phyloP scores from a whole-genome alignment of 2,888 invertebrate genomes.

The Taenaris catops region DNA sequence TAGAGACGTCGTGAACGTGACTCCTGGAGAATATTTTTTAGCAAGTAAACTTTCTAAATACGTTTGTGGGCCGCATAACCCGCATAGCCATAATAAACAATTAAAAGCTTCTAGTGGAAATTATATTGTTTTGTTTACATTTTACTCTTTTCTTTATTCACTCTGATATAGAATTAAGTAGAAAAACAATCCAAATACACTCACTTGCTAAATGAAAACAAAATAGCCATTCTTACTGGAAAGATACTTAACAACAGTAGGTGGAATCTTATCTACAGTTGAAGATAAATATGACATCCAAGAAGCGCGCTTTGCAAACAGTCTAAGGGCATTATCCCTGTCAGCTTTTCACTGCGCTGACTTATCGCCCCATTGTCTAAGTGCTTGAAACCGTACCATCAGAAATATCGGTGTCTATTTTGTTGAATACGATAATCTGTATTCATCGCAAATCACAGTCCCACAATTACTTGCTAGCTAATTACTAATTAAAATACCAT shows the following conservation, averaged over 20 bases:
- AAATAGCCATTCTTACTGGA: no score
- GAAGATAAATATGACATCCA: constrained; percentile 11
- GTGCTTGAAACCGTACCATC: constrained; percentile 17
- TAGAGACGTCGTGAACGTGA: constrained; percentile 22
- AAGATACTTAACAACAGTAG: no score
- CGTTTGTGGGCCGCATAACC: constrained; percentile 17
- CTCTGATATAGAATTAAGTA: background rate
- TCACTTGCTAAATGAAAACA: background rate
- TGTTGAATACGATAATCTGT: constrained; percentile 13
- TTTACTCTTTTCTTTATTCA: background rate
- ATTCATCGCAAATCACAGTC: constrained; percentile 24
- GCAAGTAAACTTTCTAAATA: constrained; percentile 21
- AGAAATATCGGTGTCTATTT: constrained; percentile 18
- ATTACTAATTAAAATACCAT: no score
- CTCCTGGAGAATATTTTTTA: constrained; percentile 19
- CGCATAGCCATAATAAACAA: constrained; percentile 9
- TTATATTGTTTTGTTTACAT: background rate
- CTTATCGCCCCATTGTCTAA: constrained; percentile 27
- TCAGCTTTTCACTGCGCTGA: constrained; percentile 24
- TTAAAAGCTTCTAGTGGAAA: constrained; percentile 1
- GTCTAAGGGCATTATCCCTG: constrained; percentile 12
- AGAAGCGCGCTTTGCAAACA: constrained; percentile 4
- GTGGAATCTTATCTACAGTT: constrained; percentile 11
- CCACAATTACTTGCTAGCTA: no score
- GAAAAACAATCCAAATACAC: background rate